These are phyloP conservation scores for Poeciliopsis turrubarensis DNA, from an alignment of 2,113 vertebrate species.

Conservation along the genomic window DNA sequence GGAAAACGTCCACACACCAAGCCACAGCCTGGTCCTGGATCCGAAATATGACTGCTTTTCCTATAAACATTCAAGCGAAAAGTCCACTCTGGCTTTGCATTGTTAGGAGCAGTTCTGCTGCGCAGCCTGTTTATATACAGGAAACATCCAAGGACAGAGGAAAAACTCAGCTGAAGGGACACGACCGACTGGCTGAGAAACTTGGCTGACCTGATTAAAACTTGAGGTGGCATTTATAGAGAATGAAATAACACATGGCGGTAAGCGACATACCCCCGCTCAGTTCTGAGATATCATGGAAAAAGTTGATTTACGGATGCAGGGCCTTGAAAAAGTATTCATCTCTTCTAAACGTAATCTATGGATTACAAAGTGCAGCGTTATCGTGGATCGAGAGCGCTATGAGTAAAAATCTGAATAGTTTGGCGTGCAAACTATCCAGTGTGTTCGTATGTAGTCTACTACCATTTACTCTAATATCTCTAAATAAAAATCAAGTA, in stretches of 20 bases:
- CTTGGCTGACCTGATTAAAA: constrained; percentile 49
- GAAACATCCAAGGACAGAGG: constrained; percentile 49
- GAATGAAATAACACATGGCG: constrained; percentile 7
- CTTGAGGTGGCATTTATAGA: constrained; percentile 44
- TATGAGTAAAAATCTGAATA: not conserved
- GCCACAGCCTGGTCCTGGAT: constrained; percentile 25
- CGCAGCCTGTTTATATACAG: constrained; percentile 44
- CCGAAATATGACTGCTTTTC: constrained; percentile 10
- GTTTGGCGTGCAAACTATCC: not conserved
- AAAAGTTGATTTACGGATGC: not conserved
- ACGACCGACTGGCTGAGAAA: constrained; percentile 28
- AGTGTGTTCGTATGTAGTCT: not conserved
- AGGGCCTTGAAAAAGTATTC: too few species aligned
- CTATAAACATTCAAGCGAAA: constrained; percentile 9
- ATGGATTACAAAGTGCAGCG: not conserved
- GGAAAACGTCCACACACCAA: constrained; percentile 8
- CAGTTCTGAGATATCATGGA: not conserved
- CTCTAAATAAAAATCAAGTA: too few species aligned
- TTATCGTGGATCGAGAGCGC: too few species aligned
- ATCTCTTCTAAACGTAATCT: not conserved
- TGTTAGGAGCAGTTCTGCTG: constrained; percentile 19
- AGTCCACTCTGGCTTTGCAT: not conserved
- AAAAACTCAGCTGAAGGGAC: constrained; percentile 30
- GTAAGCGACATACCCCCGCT: not conserved
- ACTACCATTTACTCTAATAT: not conserved